Evolutionary conservation across 1,140 invertebrate species (phyloP), one percentile per base, ranked within the genome.

Genomic region (Diorhabda carinulata): DNA sequence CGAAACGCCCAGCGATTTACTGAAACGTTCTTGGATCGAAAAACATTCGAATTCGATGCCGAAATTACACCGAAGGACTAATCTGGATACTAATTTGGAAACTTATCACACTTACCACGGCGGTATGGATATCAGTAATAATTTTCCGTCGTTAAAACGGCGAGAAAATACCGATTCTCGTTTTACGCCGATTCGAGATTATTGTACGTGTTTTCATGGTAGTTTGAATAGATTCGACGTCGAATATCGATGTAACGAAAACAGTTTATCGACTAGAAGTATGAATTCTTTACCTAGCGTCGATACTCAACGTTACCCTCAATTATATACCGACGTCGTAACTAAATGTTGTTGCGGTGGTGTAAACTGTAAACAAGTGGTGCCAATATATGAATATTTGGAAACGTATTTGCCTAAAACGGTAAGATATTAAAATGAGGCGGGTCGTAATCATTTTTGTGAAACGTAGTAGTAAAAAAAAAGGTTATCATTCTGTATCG

Each of bases 311-410:
- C 59, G 42, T 63, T 25, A n/a, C 8, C 40, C 59, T 62, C 67
- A 52, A 59, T 10, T 62, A 41, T 58, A 68, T 25, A 63, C 67
- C 57, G 56, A 67, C 6, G 57, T 60, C 60, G 60, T 72, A 64
- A 68, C 64, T 62, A 71, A 73, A 66, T 75, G 73, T 71, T 73
- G 75, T 69, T 76, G 73, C 58, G 70, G 73, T 43, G 69, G 66
- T 59, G 65, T 47, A 25, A 58, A 66, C 59, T 71, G 70, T 66
- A 67, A 77, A 57, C 63, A 68, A 71, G 73, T 74, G 72, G 73
- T 78, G 70, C 77, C 79, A 68, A 80, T 81, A 57, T 66, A 76
- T 56, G 74, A 78, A 67, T 81, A 78, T 74, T 75, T 81, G 78
- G 79, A 81, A 73, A 79, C 75, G 10, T 80, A 81, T 78, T 79